A percentile compares a stretch with the other conserved stretches of the same genome.
These are phyloP conservation scores for Uropetala carovei DNA, from an alignment of 2,888 invertebrate genomes.

Conservation along the genomic window DNA sequence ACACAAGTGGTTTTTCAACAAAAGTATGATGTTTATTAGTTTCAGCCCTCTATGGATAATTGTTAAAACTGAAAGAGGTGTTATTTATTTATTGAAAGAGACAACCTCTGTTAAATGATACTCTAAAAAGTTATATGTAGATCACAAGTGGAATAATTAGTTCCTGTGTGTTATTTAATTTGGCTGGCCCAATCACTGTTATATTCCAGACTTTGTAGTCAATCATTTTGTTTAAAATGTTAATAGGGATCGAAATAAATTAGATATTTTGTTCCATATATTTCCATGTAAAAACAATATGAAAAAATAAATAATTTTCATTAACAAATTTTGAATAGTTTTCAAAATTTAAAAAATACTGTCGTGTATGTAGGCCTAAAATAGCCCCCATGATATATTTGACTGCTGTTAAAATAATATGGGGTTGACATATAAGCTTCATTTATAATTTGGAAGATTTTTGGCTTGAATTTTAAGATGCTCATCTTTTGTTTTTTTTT, in stretches of 20 bases:
- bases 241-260: not conserved
- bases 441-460: no score
- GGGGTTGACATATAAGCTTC: no score
- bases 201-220: not conserved
- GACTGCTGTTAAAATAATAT: no score
- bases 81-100: not conserved
- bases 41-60: not conserved
- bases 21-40: not conserved
- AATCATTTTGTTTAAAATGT: not conserved
- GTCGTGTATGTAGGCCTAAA: no score
- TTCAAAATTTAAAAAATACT: no score
- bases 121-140: not conserved
- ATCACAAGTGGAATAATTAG: not conserved
- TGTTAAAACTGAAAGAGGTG: not conserved
- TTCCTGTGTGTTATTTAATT: not conserved
- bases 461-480: no score
- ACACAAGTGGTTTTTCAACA: conserved; percentile 18
- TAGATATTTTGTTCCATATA: not conserved
- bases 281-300: not conserved
- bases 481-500: no score
- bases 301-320: not conserved
- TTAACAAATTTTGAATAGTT: no score
- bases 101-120: not conserved
- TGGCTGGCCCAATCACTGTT: conserved; percentile 54
- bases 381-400: no score